Evolutionary conservation across 92 coral and sea anemone genomes (phyloP), one percentile per base, ranked within the genome.

Genomic region (Zoanthus sansibaricus): DNA sequence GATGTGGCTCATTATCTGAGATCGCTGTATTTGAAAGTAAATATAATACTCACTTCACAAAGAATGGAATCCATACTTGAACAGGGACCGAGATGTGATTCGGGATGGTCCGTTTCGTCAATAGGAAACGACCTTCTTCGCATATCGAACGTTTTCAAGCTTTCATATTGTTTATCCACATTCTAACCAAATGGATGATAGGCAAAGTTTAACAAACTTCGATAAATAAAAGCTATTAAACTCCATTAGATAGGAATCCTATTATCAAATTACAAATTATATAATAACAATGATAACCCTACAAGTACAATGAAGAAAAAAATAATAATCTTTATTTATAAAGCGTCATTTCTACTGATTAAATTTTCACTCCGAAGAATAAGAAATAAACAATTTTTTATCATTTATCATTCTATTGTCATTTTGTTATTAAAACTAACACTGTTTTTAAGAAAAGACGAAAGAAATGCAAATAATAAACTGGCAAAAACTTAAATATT

Each of bases 81-180:
- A 58, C 30, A 64, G 1, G 64, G 85, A 9, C 85, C 85, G 1
- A 42, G 21, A 16, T 80, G 72, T 61, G 83, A 59, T 20, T 78
- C 56, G 37, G 75, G 85, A 18, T 80, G 85, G 73, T 80, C 75
- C n/a, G 66, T 30, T 48, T 11, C 71, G 8, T 47, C 58, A 20
- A 59, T 61, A 66, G 75, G 67, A 66, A 4, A 11, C 49, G 85
- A 45, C 0, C 14, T 80, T 15, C 45, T 80, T 13, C 25, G 30
- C 59, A 21, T 52, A 46, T 70, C 85, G 21, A 80, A 80, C 9
- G 85, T 62, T 44, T 67, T 66, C 66, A 80, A 80, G 12, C 45
- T 25, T 31, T 67, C 45, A 17, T 46, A 80, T 25, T 80, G 85
- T 6, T 80, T 61, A 51, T 80, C 85, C 15, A 46, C 74, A 80